phyloP scores from a whole-genome alignment of 2,113 vertebrate species.

The Marcusenius ussheri region DNA sequence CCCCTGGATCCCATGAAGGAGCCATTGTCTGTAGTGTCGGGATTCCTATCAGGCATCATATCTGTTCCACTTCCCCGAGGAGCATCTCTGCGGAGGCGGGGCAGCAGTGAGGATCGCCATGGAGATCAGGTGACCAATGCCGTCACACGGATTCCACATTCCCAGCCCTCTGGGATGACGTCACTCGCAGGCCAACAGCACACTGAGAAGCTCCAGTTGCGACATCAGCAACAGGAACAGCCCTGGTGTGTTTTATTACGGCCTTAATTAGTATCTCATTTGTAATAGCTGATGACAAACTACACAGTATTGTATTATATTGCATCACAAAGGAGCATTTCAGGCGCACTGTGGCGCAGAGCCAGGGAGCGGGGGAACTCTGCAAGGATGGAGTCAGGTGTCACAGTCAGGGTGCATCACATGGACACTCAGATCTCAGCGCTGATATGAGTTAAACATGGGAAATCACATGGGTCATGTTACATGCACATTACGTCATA shows the following conservation, averaged over 20 bases:
- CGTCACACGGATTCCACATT: not conserved
- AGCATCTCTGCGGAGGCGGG: not conserved
- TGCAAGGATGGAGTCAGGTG: not conserved
- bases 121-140: not conserved
- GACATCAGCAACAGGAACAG: not conserved
- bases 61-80: not conserved
- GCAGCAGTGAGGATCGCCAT: not conserved
- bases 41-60: not conserved
- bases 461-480: slow-evolving; percentile 1
- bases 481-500: slow-evolving; percentile 1
- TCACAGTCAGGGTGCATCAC: not conserved
- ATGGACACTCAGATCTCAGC: not conserved
- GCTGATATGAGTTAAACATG: not conserved
- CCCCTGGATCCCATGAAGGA: not conserved
- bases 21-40: not conserved
- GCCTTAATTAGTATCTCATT: not conserved
- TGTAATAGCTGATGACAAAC: not conserved
- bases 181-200: not conserved
- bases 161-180: not conserved
- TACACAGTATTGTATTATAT: not conserved
- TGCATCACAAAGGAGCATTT: not conserved
- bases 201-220: not conserved
- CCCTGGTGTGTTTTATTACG: not conserved
- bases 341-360: not conserved
- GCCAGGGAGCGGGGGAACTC: not conserved